Base-by-base conservation (phyloP, 1,140 invertebrate species). In the Drosophila triauraria region DNA sequence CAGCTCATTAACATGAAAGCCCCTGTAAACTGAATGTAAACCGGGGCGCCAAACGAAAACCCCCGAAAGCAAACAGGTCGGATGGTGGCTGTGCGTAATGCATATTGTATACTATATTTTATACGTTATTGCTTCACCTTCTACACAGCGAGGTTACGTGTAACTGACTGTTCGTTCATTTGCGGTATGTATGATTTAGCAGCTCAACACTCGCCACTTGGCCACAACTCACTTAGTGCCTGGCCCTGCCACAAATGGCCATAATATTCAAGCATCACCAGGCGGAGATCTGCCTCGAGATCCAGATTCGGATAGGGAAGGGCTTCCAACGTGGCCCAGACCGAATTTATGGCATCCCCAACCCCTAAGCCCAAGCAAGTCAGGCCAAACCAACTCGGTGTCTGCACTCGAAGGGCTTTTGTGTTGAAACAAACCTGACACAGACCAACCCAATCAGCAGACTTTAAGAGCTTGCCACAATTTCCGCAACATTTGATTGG, bases 191-290 rank as follows among this genome's bases (percentile, higher is more conserved):
- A 75, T 87, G 81, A 84, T 84, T 87, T 90, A 81, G 60, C 74
- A 74, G 72, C 57, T 78, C 67, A 78, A 90, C 80, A 54, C 77
- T 80, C 54, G 63, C 46, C 64, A 78, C 80, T 81, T 84, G 85
- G 85, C 81, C 85, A 90, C 84, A 90, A 87, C 84, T 87, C 85
- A 90, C 81, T 90, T 90, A 65, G 74, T 75, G 81, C 51, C 40
- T 58, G 48, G 80, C 61, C 54, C 78, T 90, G 84, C 85, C 84
- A 67, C 85, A 87, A 87, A 87, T 85, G 81, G 85, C 69, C 64
- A 70, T 58, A 82, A 76, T 68, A 71, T 77, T 65, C 80, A 70
- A 75, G 65, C 63, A 48, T 38, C 40, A 43, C 38, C 63, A 53
- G 64, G 23, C 75, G 20, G 35, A 56, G 53, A 40, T 56, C 53